Conservation (phyloP, 2,888 invertebrate genomes). For the Harpagoxenus sublaevis region DNA sequence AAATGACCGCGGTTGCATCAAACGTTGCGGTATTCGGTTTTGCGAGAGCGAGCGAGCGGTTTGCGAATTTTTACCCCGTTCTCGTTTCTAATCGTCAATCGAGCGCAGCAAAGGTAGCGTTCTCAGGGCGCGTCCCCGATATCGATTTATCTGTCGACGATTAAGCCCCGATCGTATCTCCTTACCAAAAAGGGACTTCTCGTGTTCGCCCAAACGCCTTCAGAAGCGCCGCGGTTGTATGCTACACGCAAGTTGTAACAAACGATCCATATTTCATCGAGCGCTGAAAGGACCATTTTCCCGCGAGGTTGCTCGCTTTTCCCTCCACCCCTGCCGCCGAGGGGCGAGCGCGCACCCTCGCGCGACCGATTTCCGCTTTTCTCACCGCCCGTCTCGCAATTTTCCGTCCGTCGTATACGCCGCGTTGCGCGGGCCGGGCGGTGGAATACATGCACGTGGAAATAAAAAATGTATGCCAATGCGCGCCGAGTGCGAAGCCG, state of each 20-base stretch:
- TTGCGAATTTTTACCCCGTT: not conserved
- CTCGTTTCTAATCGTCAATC: constrained; percentile 30
- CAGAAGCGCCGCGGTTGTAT: constrained; percentile 9
- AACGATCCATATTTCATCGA: constrained; percentile 59
- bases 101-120: not conserved
- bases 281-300: constrained; percentile 49
- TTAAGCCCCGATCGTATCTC: constrained; percentile 32
- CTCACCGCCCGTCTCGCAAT: constrained; percentile 24
- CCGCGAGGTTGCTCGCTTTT: constrained; percentile 39
- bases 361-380: constrained; percentile 34
- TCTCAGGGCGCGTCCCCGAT: not conserved
- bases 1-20: not conserved
- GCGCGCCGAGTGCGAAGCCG: constrained; percentile 23
- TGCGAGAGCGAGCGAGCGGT: not conserved
- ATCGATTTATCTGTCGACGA: constrained; percentile 29
- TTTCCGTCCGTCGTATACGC: constrained; percentile 24
- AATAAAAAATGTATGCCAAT: constrained; percentile 51
- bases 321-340: not conserved
- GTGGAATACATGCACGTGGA: constrained; percentile 33
- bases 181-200: constrained; percentile 21
- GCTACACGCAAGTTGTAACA: constrained; percentile 47
- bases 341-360: not conserved
- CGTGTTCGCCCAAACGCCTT: not conserved
- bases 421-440: not conserved
- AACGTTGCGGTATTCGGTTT: constrained; percentile 11